Evolutionary conservation across 2,113 vertebrate species (phyloP).

Genomic region (Petrocephalus zakoni): DNA sequence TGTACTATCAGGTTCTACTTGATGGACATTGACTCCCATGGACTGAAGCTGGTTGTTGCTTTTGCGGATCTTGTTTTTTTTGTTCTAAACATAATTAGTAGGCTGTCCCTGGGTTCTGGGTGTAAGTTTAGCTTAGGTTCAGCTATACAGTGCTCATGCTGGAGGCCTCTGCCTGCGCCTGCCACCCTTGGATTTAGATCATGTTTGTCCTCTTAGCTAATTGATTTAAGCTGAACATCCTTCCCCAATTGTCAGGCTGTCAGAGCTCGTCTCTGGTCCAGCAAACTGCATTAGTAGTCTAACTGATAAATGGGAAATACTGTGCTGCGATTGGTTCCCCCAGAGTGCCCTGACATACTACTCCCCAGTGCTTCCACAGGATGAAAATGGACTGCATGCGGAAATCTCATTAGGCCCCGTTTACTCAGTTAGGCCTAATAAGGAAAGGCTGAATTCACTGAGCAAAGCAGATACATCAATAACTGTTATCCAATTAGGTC

Average conservation of each 20-base stretch:
- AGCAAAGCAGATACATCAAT: slow-evolving; percentile 56
- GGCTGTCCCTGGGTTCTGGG: neutral
- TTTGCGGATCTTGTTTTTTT: neutral
- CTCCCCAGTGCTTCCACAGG: neutral
- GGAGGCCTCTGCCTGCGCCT: neutral
- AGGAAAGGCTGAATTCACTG: slow-evolving; percentile 44
- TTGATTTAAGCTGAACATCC: slow-evolving; percentile 54
- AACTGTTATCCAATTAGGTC: slow-evolving; percentile 60
- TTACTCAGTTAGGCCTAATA: slow-evolving; percentile 39
- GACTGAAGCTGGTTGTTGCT: neutral
- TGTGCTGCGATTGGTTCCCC: slow-evolving; percentile 26
- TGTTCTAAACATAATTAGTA: neutral
- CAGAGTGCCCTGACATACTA: neutral
- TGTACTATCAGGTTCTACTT: neutral
- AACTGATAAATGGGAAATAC: slow-evolving; percentile 41
- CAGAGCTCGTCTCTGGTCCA: slow-evolving; percentile 43
- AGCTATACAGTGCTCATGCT: neutral
- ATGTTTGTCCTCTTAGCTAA: slow-evolving; percentile 65
- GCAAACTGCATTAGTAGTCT: slow-evolving; percentile 54
- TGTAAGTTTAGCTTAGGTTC: neutral
- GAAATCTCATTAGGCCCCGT: slow-evolving; percentile 38
- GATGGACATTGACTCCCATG: neutral
- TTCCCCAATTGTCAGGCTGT: slow-evolving; percentile 52
- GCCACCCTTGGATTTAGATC: slow-evolving; percentile 50
- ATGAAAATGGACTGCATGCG: slow-evolving; percentile 23